phyloP scores from a whole-genome alignment of 2,888 invertebrate species.

The Heliconius charithonia region DNA sequence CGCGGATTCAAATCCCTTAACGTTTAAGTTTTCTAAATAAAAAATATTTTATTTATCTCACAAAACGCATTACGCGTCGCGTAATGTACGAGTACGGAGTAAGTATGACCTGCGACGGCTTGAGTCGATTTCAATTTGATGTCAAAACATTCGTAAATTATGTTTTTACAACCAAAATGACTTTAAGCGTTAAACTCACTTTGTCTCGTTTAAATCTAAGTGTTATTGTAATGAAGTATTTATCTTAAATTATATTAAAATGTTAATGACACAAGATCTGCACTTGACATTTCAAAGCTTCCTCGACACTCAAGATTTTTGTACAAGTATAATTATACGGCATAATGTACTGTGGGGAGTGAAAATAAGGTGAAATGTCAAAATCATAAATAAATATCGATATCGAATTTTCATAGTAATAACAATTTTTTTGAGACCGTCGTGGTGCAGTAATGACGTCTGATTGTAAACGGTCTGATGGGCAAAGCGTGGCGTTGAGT shows the following conservation, averaged over 20 bases:
- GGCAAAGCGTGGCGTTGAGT: no score
- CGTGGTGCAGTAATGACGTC: no score
- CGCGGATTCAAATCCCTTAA: background rate
- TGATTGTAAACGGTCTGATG: no score
- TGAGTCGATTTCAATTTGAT: conserved; percentile 6
- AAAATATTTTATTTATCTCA: background rate
- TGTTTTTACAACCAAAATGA: conserved; percentile 24
- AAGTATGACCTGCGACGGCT: background rate
- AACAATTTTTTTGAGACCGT: background rate
- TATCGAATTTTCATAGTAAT: conserved; percentile 2
- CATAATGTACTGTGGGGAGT: background rate
- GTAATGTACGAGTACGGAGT: background rate
- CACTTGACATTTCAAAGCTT: conserved; percentile 31
- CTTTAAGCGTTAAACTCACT: conserved; percentile 16
- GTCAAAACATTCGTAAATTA: conserved; percentile 25
- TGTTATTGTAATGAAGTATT: conserved; percentile 20
- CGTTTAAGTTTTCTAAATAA: background rate
- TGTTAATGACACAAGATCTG: conserved; percentile 25
- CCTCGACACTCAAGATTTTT: conserved; percentile 32
- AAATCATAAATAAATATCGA: conserved; percentile 14
- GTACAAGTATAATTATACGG: conserved; percentile 22
- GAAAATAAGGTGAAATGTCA: conserved; percentile 24
- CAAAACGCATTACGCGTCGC: conserved; percentile 9
- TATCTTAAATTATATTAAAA: conserved; percentile 30
- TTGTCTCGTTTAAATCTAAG: conserved; percentile 21